These are phyloP conservation scores for Schlechtendalia chinensis DNA, from an alignment of 1,140 invertebrate species.

Conservation along the genomic window DNA sequence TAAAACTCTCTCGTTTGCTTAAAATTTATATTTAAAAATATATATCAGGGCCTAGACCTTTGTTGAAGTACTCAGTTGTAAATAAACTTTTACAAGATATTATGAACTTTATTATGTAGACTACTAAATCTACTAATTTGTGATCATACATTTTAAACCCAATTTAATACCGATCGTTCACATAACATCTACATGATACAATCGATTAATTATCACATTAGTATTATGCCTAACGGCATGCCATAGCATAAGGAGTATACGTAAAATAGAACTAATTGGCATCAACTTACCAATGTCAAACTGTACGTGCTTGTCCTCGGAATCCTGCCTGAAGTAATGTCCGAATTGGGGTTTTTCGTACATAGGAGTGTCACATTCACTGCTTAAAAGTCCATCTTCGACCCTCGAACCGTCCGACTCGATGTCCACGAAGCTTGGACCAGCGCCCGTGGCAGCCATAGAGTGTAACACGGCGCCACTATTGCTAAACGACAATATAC, in stretches of 20 bases:
- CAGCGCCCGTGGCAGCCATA: not conserved
- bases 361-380: conserved; percentile 58
- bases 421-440: not conserved
- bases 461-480: not conserved
- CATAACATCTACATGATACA: not conserved
- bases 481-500: not conserved
- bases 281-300: conserved; percentile 56
- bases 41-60: too few species aligned
- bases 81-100: too few species aligned
- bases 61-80: too few species aligned
- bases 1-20: too few species aligned
- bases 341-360: conserved; percentile 55
- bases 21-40: too few species aligned
- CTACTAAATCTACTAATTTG: not conserved
- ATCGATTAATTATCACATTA: not conserved
- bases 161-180: not conserved
- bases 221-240: not conserved
- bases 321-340: conserved; percentile 42
- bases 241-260: not conserved
- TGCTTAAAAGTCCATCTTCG: conserved; percentile 52
- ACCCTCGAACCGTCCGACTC: conserved; percentile 44
- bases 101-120: not conserved
- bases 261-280: not conserved
- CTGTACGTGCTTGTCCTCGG: conserved; percentile 58
- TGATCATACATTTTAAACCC: not conserved